Evolutionary conservation across 2,888 invertebrate species (phyloP), one percentile per base, ranked within the genome.

Genomic region (Aphrophora alni): DNA sequence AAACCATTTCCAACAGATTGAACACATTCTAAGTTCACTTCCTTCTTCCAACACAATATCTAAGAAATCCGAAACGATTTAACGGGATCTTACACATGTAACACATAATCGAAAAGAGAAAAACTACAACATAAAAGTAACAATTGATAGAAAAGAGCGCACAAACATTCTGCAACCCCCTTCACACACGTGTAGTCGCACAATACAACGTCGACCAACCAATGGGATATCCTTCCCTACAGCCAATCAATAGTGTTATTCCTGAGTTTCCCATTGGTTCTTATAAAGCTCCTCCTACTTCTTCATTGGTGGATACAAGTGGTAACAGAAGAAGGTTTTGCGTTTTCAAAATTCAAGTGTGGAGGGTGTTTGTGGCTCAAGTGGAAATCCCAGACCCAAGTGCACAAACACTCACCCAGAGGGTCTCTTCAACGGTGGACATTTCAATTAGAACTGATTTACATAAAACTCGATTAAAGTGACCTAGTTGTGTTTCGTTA

Each of bases 321-420:
- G 78, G 78, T 59, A 79, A 79, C 78, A 68, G 78, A 74, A 79
- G 78, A 79, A 73, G 78, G 78, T 51, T 38, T 79, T 69, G 78
- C 71, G 78, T 78, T 78, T 79, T 74, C 74, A 28, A 73, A 79
- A 79, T 73, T 79, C 78, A 68, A 79, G 78, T 74, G 78, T 24
- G 74, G 78, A 79, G 78, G 78, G 78, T 38, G 72, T 72, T 44
- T 79, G 74, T 68, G 73, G 78, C 38, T 79, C 74, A 74, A 79
- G 78, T 78, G 78, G 78, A 72, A 59, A 59, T 2, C 59, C 59
- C 4, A 59, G 59, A n/a, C 33, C 75, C 78, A 73, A 78, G 78
- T 78, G 78, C 21, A 38, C 71, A 27, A 74, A 68, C 78, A 79
- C 71, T 72, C 78, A 74, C 74, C 71, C 78, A 25, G 24, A 72